Base-by-base conservation (phyloP, 2,797 vertebrate genomes). In the Galaxias olidus region DNA sequence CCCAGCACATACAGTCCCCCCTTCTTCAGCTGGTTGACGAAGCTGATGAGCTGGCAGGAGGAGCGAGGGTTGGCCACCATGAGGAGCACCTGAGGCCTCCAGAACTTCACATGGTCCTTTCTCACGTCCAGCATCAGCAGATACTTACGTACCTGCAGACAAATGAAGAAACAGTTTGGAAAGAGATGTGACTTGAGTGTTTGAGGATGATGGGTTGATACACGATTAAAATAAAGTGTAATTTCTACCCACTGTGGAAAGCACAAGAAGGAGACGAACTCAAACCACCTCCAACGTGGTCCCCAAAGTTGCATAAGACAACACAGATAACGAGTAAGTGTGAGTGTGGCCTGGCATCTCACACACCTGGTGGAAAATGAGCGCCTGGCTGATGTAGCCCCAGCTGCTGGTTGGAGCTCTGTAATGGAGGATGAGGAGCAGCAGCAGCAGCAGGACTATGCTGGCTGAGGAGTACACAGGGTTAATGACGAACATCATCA, bases 21-120 rank as follows among this genome's bases (percentile, higher is more conserved):
- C 75, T 99, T 99, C 91, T 99, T 99, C 71, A 99, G 89, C 88
- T 99, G 96, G 53, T 99, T 99, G 77, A 97, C 92, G 4, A 99
- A 94, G 72, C 94, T 90, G 11, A 99, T 96, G 79, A 99, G 94
- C 77, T 95, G 96, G 65, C 94, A 81, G 1, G 95, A 95, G 0
- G 95, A 93, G 55, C 97, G 92, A 0, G 98, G 97, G 82, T 99
- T 98, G 69, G 96, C 92, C 71, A 99, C 97, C 93, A 99, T 95
- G 11, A 99, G 82, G 81, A 99, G 77, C 74, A 99, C 93, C 86
- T 99, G 98, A 0, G 98, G 98, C 74, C 98, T 87, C 98, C 97
- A 99, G 89, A 99, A 99, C 85, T 99, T 99, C 78, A 99, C 98
- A 0, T 99, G 98, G 40, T 99, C 98, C 71, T 99, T 99, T 56